Base-by-base conservation (phyloP, 2,113 vertebrate species). In the Saguinus midas region DNA sequence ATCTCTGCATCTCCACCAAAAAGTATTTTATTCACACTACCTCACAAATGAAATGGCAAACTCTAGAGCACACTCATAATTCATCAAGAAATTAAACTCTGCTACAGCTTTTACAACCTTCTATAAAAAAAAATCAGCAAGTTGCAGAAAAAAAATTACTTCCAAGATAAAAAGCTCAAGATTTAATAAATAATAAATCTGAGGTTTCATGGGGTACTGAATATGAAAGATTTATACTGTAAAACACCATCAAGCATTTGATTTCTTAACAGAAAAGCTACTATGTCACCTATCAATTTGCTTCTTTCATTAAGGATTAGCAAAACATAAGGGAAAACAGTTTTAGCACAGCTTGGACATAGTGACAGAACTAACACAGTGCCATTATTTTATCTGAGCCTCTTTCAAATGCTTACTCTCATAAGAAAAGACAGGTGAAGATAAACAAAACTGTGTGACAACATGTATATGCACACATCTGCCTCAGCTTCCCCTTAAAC, bases 81-180 rank as follows among this genome's bases (percentile, higher is more conserved):
- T 82, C 12, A 55, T 0, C 85, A 81, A 94, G 25, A 93, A 95
- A 92, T 87, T 75, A 96, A 94, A 93, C 43, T 73, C 91, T 81
- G 6, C 27, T 35, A n/a, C 9, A 66, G 35, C 48, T 94, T 92
- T 94, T 21, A 66, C 29, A 93, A 72, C 29, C 58, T 8, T 73
- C 37, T 45, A 87, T 37, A 50, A 50, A 94, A 87, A 92, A 92
- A 95, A 90, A 29, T 58, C 14, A 81, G 57, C 64, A 97, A 95
- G 55, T 4, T 72, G 50, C 61, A 90, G 52, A 23, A 85, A 80
- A 80, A 82, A 61, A 85, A 79, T 9, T 18, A 81, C n/a, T 86
- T 79, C 48, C 27, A 92, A 88, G 89, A 75, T 48, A 61, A 94
- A 96, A 86, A 32, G 18, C 29, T 95, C 50, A 87, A 72, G 3